These are phyloP conservation scores for Menidia beryllina DNA, from an alignment of 2,113 vertebrate species.

Conservation along the genomic window DNA sequence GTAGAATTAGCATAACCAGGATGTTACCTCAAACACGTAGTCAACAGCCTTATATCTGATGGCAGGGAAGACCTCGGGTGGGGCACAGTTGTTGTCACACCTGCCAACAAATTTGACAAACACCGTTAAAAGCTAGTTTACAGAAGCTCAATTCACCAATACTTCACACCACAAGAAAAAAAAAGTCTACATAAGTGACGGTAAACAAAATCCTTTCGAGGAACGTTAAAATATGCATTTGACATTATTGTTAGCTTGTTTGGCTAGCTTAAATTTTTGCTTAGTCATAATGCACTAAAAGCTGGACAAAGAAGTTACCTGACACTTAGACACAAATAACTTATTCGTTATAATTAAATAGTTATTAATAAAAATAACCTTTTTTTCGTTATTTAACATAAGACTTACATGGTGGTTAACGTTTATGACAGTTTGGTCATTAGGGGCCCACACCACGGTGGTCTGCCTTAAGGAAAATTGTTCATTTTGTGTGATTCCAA, in stretches of 20 bases:
- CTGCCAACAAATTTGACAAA: constrained; percentile 43
- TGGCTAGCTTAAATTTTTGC: constrained; percentile 13
- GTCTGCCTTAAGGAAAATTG: too few relatives aligned
- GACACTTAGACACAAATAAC: not conserved
- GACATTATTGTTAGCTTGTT: constrained; percentile 1
- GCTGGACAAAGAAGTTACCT: not conserved
- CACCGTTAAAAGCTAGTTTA: not conserved
- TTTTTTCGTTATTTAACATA: not conserved
- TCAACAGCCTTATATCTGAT: constrained; percentile 75
- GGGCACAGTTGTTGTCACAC: constrained; percentile 23
- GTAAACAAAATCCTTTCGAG: not conserved
- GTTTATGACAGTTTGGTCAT: not conserved
- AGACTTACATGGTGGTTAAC: constrained; percentile 37
- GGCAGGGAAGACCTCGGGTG: constrained; percentile 51
- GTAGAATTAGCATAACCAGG: not conserved
- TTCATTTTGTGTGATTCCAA: too few relatives aligned
- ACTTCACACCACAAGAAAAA: not conserved
- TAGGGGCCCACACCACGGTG: not conserved
- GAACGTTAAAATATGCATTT: not conserved
- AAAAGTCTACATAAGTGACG: not conserved
- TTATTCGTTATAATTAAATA: too few relatives aligned
- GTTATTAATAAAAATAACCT: too few relatives aligned
- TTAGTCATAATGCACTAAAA: not conserved
- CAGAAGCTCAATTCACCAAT: too few relatives aligned
- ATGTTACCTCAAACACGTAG: constrained; percentile 79